Evolutionary conservation across 2,797 vertebrate genomes (phyloP).

Genomic region (Trematomus bernacchii): DNA sequence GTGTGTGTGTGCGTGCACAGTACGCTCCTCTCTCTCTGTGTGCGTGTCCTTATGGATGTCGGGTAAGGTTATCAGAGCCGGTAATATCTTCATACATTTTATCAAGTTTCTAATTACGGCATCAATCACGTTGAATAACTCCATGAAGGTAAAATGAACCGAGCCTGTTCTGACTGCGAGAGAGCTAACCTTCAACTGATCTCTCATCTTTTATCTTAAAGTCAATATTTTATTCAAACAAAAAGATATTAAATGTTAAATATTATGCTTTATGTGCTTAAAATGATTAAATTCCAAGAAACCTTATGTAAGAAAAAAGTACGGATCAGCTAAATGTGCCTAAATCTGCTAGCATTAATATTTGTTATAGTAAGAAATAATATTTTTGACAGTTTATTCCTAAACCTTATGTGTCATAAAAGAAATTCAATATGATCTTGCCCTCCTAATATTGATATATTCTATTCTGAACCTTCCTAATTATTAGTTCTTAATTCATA

Average conservation of each 20-base stretch:
- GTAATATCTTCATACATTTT: slow-evolving; percentile 61
- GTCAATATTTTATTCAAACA: neutral
- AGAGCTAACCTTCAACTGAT: slow-evolving; percentile 38
- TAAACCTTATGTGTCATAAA: neutral
- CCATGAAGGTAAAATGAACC: slow-evolving; percentile 41
- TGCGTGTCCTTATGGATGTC: slow-evolving; percentile 48
- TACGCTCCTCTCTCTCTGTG: neutral
- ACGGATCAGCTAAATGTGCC: too few species aligned
- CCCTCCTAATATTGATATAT: neutral
- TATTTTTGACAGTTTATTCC: neutral
- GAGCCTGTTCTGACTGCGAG: neutral
- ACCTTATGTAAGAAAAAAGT: neutral
- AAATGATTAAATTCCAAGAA: neutral
- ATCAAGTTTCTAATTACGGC: slow-evolving; percentile 68
- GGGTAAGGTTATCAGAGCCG: slow-evolving; percentile 65
- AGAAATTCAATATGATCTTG: neutral
- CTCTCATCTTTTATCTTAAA: neutral
- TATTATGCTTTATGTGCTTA: neutral
- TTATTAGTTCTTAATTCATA: neutral
- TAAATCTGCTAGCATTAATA: neutral
- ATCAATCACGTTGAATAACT: slow-evolving; percentile 68
- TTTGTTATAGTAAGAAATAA: neutral
- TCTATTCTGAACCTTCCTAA: too few species aligned
- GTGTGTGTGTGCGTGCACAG: slow-evolving; percentile 2
- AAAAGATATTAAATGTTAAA: neutral